phyloP scores from a whole-genome alignment of 2,888 invertebrate genomes.

The Dicyrtoma fusca region DNA sequence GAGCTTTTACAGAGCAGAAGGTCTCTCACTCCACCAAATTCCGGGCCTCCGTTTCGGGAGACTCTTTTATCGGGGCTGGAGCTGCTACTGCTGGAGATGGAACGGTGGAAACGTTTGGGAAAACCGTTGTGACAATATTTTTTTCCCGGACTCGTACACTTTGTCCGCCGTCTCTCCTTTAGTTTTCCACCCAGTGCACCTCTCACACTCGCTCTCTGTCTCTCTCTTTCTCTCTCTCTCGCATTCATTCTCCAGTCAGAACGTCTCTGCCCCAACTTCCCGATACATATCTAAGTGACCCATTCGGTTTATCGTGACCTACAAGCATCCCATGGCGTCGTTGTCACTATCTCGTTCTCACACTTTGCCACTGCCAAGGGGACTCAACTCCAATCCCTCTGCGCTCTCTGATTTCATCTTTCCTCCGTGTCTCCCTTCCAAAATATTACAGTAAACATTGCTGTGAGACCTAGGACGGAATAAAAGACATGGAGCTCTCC shows the following conservation, averaged over 20 bases:
- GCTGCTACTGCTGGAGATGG: background rate
- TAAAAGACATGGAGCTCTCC: too few relatives aligned
- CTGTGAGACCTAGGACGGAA: too few relatives aligned
- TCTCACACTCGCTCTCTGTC: background rate
- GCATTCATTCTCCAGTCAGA: background rate
- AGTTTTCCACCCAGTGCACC: background rate
- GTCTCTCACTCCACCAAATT: background rate
- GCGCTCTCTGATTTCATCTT: slow-evolving; percentile 23
- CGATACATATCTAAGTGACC: slow-evolving; percentile 43
- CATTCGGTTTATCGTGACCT: slow-evolving; percentile 37
- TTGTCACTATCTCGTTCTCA: slow-evolving; percentile 36
- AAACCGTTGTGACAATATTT: slow-evolving; percentile 11
- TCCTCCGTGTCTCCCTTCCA: slow-evolving; percentile 2
- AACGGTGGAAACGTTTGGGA: slow-evolving; percentile 29
- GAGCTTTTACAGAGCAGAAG: slow-evolving; percentile 9
- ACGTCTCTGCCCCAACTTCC: slow-evolving; percentile 21
- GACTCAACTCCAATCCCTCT: slow-evolving; percentile 18
- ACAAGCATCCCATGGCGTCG: slow-evolving; percentile 33
- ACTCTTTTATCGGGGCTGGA: background rate
- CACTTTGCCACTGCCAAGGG: slow-evolving; percentile 34
- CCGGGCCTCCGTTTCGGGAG: background rate
- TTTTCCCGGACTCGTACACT: slow-evolving; percentile 9
- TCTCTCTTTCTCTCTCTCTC: background rate
- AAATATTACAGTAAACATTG: slow-evolving; percentile 5
- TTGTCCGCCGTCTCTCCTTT: slow-evolving; percentile 15